phyloP scores from a whole-genome alignment of 2,113 vertebrate genomes.

The human (Homo sapiens) region GRCh38 chr1:54722001-54722500 shows the following conservation, averaged over 20 bases:
- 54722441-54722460: not conserved
- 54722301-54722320: not conserved
- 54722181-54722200: constrained; percentile 14
- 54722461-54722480: not conserved
- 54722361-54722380: not conserved
- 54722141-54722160: not conserved
- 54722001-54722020: constrained; percentile 7
- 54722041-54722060: not conserved
- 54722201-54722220: not conserved
- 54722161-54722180: not conserved
- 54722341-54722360: constrained; percentile 2
- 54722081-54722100: constrained; percentile 31
- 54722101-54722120: not conserved
- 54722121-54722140: not conserved
- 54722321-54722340: not conserved
- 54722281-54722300: not conserved
- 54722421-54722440: not conserved
- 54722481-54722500: not conserved
- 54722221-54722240: not conserved
- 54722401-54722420: not conserved
- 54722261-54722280: not conserved
- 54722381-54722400: constrained; percentile 1
- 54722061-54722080: constrained; percentile 18
- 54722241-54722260: not conserved
- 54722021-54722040: not conserved